Evolutionary conservation across 2,888 invertebrate genomes (phyloP), one percentile per base, ranked within the genome.

Genomic region (Ctena decussata): DNA sequence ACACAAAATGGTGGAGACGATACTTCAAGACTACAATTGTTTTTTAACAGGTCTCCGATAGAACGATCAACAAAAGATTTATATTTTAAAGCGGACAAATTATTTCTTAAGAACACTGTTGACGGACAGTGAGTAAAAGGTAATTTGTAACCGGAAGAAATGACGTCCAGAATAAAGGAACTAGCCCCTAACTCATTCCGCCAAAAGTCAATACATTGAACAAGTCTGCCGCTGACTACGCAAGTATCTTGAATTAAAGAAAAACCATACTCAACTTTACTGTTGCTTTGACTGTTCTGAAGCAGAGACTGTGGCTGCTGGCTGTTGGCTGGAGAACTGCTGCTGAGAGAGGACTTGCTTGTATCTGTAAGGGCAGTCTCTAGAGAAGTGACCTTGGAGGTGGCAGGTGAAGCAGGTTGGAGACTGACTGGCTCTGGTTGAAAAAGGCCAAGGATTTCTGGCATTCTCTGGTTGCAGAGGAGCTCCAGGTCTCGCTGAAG

Each of bases 351-450:
- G 15, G 8, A 41, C 15, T 41, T 15, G 41, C 6, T 15, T 41
- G 41, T n/a, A n/a, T n/a, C n/a, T n/a, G n/a, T 11, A 6, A 11
- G 41, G 41, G 41, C 41, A 41, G 21, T 69, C 65, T 77, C 21
- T 77, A 24, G 69, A 65, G 39, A 39, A 65, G 65, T 69, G 77
- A 0, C 77, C 77, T 15, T 11, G 3, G 15, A 77, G 32, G 39
- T 69, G 69, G n/a, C 77, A 77, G 18, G 46, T 27, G 46, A 69
- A 77, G 35, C 44, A 77, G n/a, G n/a, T n/a, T n/a, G n/a, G n/a
- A n/a, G n/a, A n/a, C n/a, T n/a, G n/a, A n/a, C n/a, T 41, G 15
- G 41, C 41, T 41, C 41, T 41, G 41, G 6, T 6, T 41, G 15
- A 11, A 41, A 35, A 0, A 24, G 53, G 30, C 46, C 46, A 24